Evolutionary conservation across 2,888 invertebrate genomes (phyloP).

Genomic region (Dicranocentrus wangi): DNA sequence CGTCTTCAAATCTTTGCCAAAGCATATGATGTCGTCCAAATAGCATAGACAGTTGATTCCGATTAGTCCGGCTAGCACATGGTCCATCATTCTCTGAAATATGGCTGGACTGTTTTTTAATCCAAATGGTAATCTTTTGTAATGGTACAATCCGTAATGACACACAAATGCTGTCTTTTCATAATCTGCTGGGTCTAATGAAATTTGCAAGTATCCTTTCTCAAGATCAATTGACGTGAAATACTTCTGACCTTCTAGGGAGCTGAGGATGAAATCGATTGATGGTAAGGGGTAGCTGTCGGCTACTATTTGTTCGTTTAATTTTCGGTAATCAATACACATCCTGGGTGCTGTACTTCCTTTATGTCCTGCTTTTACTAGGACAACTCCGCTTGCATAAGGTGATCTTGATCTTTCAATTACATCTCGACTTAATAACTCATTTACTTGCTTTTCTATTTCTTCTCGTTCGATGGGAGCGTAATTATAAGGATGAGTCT

Average conservation of each 20-base stretch:
- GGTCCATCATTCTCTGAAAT: conserved; percentile 5
- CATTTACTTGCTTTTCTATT: neutral
- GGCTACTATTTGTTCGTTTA: neutral
- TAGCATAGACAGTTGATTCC: neutral
- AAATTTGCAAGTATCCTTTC: conserved; percentile 10
- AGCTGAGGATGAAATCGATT: conserved; percentile 1
- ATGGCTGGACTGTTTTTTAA: neutral
- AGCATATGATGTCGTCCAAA: neutral
- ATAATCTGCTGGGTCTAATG: neutral
- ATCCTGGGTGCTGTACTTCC: neutral
- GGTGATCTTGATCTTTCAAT: neutral
- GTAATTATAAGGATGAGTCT: neutral
- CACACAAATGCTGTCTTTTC: conserved; percentile 25
- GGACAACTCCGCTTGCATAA: neutral
- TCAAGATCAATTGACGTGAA: neutral
- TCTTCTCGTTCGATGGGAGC: neutral
- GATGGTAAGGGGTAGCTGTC: neutral
- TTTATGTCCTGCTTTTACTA: conserved; percentile 6
- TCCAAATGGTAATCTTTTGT: neutral
- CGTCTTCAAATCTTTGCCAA: neutral
- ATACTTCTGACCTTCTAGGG: neutral
- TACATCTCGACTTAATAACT: neutral
- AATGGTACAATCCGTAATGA: conserved; percentile 11
- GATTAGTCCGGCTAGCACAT: neutral
- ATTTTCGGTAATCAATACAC: neutral